Conservation (phyloP, 2,888 invertebrate genomes). For the Trissolcus brochymenae region DNA sequence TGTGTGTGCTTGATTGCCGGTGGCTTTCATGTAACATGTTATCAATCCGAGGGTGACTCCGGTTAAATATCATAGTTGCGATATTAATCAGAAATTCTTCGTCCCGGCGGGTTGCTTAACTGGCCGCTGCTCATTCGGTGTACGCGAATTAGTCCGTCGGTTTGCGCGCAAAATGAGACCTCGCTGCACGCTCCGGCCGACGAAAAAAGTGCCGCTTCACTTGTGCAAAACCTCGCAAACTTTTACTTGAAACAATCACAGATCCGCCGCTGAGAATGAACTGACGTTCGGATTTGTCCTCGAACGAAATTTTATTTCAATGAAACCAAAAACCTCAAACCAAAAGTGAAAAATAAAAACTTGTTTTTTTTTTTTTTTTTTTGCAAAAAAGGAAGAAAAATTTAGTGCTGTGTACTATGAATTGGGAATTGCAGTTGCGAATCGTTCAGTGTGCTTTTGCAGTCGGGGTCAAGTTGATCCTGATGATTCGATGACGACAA, state of each 20-base stretch:
- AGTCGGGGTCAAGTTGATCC: conserved; percentile 22
- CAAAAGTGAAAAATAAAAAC: no score
- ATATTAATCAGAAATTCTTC: conserved; percentile 37
- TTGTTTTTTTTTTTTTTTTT: no score
- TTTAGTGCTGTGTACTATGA: conserved; percentile 25
- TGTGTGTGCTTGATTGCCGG: conserved; percentile 60
- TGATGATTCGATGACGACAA: conserved; percentile 54
- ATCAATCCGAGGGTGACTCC: conserved; percentile 58
- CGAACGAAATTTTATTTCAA: no score
- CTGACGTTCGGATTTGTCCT: no score
- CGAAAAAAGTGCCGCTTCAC: background rate
- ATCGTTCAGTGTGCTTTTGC: conserved; percentile 10
- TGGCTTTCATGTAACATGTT: conserved; percentile 54
- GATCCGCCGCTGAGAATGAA: no score
- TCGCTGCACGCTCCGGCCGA: no score
- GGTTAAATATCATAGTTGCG: conserved; percentile 72
- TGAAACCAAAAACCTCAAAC: no score
- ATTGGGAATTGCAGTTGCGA: conserved; percentile 11
- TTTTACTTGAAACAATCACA: background rate
- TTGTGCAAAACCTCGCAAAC: background rate
- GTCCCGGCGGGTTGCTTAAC: no score
- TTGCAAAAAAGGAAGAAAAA: no score
- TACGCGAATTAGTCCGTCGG: background rate
- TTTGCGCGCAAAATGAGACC: conserved; percentile 11
- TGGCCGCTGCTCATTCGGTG: no score